Conservation (phyloP, 2,797 vertebrate genomes). For the Eptatretus atami region DNA sequence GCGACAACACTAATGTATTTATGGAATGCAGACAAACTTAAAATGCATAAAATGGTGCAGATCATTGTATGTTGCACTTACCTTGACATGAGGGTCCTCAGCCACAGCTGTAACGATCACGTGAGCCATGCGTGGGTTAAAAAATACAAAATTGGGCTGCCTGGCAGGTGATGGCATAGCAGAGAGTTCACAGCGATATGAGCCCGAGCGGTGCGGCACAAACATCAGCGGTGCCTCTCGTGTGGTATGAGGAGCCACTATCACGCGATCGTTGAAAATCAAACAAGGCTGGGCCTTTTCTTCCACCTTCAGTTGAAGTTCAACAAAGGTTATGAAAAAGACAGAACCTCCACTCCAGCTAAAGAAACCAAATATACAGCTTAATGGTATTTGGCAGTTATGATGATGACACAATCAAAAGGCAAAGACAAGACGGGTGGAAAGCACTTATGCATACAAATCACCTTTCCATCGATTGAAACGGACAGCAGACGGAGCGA, state of each 20-base stretch:
- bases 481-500: constrained; percentile 28
- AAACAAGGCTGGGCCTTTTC: constrained; percentile 36
- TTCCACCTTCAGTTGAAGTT: constrained; percentile 26
- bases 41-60: too few species aligned
- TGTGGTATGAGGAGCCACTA: constrained; percentile 43
- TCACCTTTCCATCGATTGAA: constrained; percentile 53
- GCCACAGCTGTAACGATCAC: constrained; percentile 48
- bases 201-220: constrained; percentile 33
- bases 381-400: neutral
- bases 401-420: neutral
- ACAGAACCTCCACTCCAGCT: neutral
- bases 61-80: constrained; percentile 10
- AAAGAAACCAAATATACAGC: neutral
- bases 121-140: constrained; percentile 13
- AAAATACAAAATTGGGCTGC: too few species aligned
- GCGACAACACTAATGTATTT: too few species aligned
- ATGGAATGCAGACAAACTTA: too few species aligned
- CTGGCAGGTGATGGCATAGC: constrained; percentile 45
- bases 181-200: constrained; percentile 49
- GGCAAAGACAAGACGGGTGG: neutral
- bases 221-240: constrained; percentile 69
- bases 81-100: constrained; percentile 47
- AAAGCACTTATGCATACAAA: constrained; percentile 11
- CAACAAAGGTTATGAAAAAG: constrained; percentile 9
- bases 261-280: constrained; percentile 64